Conservation (phyloP, 2,797 vertebrate species). For the Intellagama lesueurii region DNA sequence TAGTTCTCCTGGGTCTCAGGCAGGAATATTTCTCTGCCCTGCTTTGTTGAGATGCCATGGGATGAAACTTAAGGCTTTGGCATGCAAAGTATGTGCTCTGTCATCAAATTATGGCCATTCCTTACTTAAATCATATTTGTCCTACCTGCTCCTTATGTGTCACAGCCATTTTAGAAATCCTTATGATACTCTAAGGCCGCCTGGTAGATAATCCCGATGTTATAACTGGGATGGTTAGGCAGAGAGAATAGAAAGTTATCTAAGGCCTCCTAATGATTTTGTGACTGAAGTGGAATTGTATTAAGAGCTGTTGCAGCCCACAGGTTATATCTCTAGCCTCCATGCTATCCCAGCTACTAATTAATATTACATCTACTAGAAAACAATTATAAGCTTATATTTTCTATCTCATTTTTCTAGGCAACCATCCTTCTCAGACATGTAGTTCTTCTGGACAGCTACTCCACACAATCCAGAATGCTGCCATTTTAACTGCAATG, state of each 20-base stretch:
- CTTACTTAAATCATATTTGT: not conserved
- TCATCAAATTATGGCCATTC: too few relatives aligned
- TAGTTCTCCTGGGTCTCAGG: not conserved
- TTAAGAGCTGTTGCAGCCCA: not conserved
- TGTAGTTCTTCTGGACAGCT: not conserved
- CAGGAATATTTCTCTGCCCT: not conserved
- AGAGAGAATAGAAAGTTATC: not conserved
- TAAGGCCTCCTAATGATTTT: not conserved
- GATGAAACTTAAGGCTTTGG: too few relatives aligned
- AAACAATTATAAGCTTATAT: not conserved
- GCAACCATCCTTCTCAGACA: not conserved
- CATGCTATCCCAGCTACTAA: not conserved
- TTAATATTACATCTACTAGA: not conserved
- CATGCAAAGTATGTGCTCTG: too few relatives aligned
- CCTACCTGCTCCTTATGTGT: not conserved
- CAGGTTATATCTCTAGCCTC: not conserved
- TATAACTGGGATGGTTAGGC: not conserved
- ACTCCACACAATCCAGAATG: not conserved
- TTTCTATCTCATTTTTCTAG: not conserved
- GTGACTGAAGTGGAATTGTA: not conserved
- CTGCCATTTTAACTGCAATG: not conserved
- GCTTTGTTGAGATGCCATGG: not conserved
- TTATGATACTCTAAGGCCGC: not conserved
- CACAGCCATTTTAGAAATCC: not conserved
- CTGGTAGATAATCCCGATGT: not conserved